phyloP scores from a whole-genome alignment of 2,888 invertebrate genomes.

The Cephonodes hylas region DNA sequence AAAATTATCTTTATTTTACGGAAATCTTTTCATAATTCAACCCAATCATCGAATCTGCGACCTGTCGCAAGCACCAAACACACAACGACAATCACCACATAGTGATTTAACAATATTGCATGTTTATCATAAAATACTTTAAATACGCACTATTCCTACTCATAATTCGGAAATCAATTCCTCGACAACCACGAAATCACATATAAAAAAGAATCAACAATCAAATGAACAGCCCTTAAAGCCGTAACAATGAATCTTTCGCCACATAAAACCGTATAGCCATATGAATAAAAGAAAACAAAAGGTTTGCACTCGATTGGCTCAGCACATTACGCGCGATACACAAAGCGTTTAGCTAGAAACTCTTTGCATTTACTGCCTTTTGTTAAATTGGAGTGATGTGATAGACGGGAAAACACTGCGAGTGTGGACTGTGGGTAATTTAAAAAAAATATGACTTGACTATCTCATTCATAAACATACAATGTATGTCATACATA shows the following conservation, averaged over 20 bases:
- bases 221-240: neutral
- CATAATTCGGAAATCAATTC: too few relatives aligned
- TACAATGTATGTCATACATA: too few relatives aligned
- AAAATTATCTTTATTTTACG: too few relatives aligned
- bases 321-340: slow-evolving; percentile 15
- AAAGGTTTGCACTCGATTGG: slow-evolving; percentile 6
- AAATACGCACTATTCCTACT: too few relatives aligned
- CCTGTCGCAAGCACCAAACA: too few relatives aligned
- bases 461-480: too few relatives aligned
- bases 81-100: too few relatives aligned
- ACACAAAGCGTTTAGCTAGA: slow-evolving; percentile 13
- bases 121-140: too few relatives aligned
- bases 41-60: too few relatives aligned
- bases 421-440: neutral
- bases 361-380: slow-evolving; percentile 16
- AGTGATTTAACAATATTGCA: too few relatives aligned
- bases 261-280: neutral
- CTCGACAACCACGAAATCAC: too few relatives aligned
- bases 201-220: neutral
- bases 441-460: neutral
- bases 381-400: slow-evolving; percentile 17
- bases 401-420: neutral
- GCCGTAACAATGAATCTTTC: slow-evolving; percentile 7
- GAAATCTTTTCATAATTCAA: too few relatives aligned
- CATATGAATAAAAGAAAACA: slow-evolving; percentile 10